A percentile compares a stretch with the other conserved stretches of the same genome.
These are phyloP conservation scores for Poecilus cupreus DNA, from an alignment of 2,888 invertebrate genomes.

Conservation along the genomic window DNA sequence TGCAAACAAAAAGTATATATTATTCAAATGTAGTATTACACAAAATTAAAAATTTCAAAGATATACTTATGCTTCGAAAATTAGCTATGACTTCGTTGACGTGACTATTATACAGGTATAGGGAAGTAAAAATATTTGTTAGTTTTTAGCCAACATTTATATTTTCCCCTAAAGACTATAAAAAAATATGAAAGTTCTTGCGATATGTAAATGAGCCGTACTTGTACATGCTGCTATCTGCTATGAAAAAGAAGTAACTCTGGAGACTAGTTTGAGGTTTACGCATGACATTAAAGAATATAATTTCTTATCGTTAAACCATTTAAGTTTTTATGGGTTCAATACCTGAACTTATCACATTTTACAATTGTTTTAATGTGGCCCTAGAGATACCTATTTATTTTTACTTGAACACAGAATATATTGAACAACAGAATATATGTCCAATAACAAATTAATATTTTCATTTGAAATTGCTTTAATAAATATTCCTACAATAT, in stretches of 20 bases:
- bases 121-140: neutral
- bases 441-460: too few species aligned
- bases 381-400: neutral
- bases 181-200: constrained; percentile 19
- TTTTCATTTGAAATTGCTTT: too few species aligned
- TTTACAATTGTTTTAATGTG: neutral
- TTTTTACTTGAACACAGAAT: neutral
- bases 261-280: constrained; percentile 49
- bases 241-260: constrained; percentile 31
- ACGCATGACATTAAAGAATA: constrained; percentile 48
- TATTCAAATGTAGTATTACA: too few species aligned
- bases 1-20: too few species aligned
- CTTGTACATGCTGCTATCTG: constrained; percentile 19
- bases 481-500: too few species aligned
- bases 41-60: too few species aligned
- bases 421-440: too few species aligned
- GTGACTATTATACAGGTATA: too few species aligned
- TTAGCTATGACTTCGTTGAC: too few species aligned
- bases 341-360: constrained; percentile 20
- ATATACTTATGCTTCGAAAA: too few species aligned
- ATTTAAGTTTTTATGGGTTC: constrained; percentile 54
- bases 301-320: constrained; percentile 52
- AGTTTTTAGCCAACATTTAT: neutral
- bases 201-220: constrained; percentile 36
- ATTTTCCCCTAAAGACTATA: constrained; percentile 34